phyloP scores from a whole-genome alignment of 2,113 vertebrate species.

The Callithrix jacchus region DNA sequence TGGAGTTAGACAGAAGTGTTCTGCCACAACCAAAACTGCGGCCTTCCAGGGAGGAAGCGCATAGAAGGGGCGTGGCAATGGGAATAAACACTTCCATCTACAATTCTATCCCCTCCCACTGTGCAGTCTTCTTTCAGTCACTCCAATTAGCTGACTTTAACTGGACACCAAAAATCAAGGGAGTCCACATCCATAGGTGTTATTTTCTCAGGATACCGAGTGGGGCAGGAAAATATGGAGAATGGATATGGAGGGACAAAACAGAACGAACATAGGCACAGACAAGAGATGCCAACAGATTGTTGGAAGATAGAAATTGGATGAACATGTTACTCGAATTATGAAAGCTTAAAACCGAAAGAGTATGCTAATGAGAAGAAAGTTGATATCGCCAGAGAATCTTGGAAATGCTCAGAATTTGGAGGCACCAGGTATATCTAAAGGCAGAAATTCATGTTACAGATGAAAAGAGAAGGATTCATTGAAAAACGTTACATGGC shows the following conservation, averaged over 20 bases:
- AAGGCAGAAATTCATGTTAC: background rate
- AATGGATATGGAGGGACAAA: background rate
- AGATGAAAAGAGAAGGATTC: background rate
- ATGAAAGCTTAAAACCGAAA: background rate
- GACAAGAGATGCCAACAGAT: background rate
- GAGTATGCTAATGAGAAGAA: background rate
- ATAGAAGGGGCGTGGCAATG: too few relatives aligned
- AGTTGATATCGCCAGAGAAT: background rate
- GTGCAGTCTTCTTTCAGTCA: background rate
- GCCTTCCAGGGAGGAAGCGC: background rate
- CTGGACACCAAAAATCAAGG: background rate
- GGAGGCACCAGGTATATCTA: background rate
- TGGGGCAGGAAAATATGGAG: background rate
- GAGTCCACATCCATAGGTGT: background rate
- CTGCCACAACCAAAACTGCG: background rate
- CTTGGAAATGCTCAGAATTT: background rate
- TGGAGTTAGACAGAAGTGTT: background rate
- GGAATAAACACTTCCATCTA: background rate
- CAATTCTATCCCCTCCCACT: background rate
- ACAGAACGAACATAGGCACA: background rate
- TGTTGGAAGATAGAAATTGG: background rate
- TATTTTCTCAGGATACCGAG: background rate
- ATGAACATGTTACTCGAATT: background rate
- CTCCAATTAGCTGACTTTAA: background rate
- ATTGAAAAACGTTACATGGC: background rate